A percentile compares a stretch with the other conserved stretches of the same genome.
Evolutionary conservation across 2,888 invertebrate species (phyloP).

Genomic region (Nymphalis urticae): DNA sequence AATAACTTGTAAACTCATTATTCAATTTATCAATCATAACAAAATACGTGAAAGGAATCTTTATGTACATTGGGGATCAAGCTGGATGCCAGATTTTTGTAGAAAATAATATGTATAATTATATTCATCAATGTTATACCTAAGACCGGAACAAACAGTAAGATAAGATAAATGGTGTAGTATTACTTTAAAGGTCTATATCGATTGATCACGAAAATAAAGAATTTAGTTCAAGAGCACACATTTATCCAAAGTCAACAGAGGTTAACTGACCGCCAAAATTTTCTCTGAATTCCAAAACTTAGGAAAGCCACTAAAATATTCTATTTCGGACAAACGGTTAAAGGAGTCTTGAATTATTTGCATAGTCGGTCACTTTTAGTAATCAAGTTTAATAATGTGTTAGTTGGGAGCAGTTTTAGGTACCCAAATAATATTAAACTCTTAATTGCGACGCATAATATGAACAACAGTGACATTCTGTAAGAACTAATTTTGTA

Average conservation of each 20-base stretch:
- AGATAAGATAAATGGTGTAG: too few relatives aligned
- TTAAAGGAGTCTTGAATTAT: conserved; percentile 48
- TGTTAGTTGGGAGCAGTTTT: neutral
- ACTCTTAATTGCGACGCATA: neutral
- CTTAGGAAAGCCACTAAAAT: conserved; percentile 48
- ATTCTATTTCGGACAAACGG: conserved; percentile 56
- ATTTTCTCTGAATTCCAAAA: conserved; percentile 47
- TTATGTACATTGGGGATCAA: too few relatives aligned
- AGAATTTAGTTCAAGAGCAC: conserved; percentile 1
- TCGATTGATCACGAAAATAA: neutral
- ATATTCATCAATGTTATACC: too few relatives aligned
- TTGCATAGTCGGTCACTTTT: conserved; percentile 35
- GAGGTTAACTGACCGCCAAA: conserved; percentile 5
- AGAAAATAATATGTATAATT: too few relatives aligned
- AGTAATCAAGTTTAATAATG: conserved; percentile 1
- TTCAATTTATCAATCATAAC: too few relatives aligned
- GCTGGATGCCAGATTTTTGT: too few relatives aligned
- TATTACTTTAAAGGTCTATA: neutral
- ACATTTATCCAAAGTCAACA: neutral
- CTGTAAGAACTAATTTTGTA: too few relatives aligned
- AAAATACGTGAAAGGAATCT: too few relatives aligned
- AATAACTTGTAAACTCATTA: too few relatives aligned
- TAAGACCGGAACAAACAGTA: too few relatives aligned
- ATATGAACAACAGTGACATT: neutral
- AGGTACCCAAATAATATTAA: neutral